A percentile compares a stretch with the other conserved stretches of the same genome.
phyloP scores from a whole-genome alignment of 2,113 vertebrate genomes.

The Acrocephalus arundinaceus region DNA sequence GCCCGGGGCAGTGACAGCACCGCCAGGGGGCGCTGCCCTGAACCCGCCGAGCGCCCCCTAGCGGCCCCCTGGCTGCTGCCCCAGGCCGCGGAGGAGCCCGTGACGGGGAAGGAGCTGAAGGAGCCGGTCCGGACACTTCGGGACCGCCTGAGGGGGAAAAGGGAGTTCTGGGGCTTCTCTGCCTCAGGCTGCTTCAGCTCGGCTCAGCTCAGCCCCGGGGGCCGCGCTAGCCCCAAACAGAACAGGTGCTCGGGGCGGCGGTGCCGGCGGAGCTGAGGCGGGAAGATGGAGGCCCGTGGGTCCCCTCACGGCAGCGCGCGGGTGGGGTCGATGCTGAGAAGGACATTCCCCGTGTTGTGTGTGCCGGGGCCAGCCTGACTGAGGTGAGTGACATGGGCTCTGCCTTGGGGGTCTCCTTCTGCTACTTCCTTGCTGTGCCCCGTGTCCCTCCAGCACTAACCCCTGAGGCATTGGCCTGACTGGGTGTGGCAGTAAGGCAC shows the following conservation, averaged over 20 bases:
- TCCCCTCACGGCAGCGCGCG: not conserved
- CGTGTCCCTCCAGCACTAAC: rapidly evolving
- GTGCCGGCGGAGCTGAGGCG: not conserved
- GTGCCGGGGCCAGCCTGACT: not conserved
- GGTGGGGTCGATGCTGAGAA: rapidly evolving
- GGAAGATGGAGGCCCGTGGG: not conserved
- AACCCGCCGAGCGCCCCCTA: not conserved
- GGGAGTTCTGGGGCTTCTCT: not conserved
- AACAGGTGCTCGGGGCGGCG: not conserved
- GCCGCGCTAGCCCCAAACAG: rapidly evolving
- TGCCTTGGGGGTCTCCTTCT: not conserved
- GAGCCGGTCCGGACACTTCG: not conserved
- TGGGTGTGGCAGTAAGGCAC: not conserved
- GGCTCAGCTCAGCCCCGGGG: not conserved
- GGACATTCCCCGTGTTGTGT: rapidly evolving
- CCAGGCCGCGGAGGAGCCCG: not conserved
- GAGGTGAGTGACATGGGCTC: not conserved
- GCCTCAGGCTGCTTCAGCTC: not conserved
- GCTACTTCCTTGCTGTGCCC: not conserved
- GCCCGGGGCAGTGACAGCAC: not conserved
- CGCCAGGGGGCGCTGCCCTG: not conserved
- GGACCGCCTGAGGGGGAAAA: not conserved
- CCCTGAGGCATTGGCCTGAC: not conserved
- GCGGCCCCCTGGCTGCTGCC: not conserved
- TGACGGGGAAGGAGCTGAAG: not conserved